Evolutionary conservation across 2,113 vertebrate genomes (phyloP), one percentile per base, ranked within the genome.

Genomic region (Podocnemis expansa): DNA sequence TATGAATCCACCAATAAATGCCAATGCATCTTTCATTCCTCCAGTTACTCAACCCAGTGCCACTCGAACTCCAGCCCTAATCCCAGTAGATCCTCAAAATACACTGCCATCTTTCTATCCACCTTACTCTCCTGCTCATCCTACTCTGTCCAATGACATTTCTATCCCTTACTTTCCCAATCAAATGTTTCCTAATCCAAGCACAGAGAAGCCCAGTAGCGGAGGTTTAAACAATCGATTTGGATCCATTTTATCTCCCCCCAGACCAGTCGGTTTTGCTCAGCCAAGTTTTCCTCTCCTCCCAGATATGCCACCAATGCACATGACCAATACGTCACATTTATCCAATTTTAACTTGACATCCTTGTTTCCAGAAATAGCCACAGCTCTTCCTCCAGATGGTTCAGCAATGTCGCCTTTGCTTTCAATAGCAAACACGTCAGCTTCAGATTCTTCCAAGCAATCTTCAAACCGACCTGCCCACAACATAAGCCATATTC

Each of bases 401-500:
- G 99, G 99, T 88, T 99, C 99, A 1, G 98, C 99, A 45, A 99
- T 99, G 99, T 99, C 99, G 2, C 99, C 99, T 67, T 98, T 99
- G 97, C 98, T 99, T 94, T 99, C 99, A 25, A 98, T 99, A 90
- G 97, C 99, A 81, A 99, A 99, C 98, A 98, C 99, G 5, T 99
- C 99, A n/a, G 98, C 98, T 49, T 98, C 99, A 5, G 99, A 99
- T 95, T 98, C 99, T 43, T 98, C 98, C 93, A 99, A 99, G 96
- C 99, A 99, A 97, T 98, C 99, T 80, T 98, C 98, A 34, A 99
- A 99, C 95, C 98, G 99, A 56, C 99, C 99, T 19, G 99, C 99
- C 90, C 99, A 99, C 97, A 99, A 99, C 97, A 99, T 99, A 98
- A 99, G 99, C 98, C 99, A 99, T 99, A 99, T 99, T 91, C 98